Percentiles rank a stretch among this genome's conserved stretches.
These are phyloP conservation scores for Bursaphelenchus mucronatus DNA, from an alignment of 1,140 invertebrate species.

Conservation along the genomic window DNA sequence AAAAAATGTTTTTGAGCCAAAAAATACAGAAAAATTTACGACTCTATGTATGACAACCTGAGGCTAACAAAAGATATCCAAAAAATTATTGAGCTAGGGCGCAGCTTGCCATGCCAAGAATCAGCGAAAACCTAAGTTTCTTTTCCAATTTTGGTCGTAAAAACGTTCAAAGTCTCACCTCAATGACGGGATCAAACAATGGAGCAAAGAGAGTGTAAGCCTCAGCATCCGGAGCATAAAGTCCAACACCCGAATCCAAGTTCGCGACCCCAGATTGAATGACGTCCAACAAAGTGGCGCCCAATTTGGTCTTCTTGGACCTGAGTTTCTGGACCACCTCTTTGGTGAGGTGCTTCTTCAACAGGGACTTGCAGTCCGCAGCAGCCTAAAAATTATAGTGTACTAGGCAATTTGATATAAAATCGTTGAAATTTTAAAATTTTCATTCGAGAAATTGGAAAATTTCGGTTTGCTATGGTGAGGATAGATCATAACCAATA, in stretches of 20 bases:
- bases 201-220: slow-evolving; percentile 82
- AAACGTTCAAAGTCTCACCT: slow-evolving; percentile 57
- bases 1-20: too few relatives aligned
- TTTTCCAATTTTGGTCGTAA: slow-evolving; percentile 69
- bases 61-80: too few relatives aligned
- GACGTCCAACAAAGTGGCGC: slow-evolving; percentile 57
- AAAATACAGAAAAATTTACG: too few relatives aligned
- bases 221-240: slow-evolving; percentile 79
- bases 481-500: too few relatives aligned
- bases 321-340: slow-evolving; percentile 58
- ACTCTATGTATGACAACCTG: too few relatives aligned
- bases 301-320: slow-evolving; percentile 57
- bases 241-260: slow-evolving; percentile 67
- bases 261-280: slow-evolving; percentile 69
- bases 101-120: slow-evolving; percentile 59
- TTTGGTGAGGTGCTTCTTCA: slow-evolving; percentile 61
- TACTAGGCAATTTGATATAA: too few relatives aligned
- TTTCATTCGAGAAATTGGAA: too few relatives aligned
- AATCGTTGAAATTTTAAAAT: too few relatives aligned
- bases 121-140: slow-evolving; percentile 64
- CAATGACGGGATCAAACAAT: slow-evolving; percentile 89
- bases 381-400: slow-evolving; percentile 38
- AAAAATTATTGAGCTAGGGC: slow-evolving; percentile 8
- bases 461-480: too few relatives aligned
- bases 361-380: slow-evolving; percentile 60